Percentiles rank a stretch among this genome's conserved stretches.
Evolutionary conservation across 2,113 vertebrate genomes (phyloP).

Genomic region (Pandion haliaetus): DNA sequence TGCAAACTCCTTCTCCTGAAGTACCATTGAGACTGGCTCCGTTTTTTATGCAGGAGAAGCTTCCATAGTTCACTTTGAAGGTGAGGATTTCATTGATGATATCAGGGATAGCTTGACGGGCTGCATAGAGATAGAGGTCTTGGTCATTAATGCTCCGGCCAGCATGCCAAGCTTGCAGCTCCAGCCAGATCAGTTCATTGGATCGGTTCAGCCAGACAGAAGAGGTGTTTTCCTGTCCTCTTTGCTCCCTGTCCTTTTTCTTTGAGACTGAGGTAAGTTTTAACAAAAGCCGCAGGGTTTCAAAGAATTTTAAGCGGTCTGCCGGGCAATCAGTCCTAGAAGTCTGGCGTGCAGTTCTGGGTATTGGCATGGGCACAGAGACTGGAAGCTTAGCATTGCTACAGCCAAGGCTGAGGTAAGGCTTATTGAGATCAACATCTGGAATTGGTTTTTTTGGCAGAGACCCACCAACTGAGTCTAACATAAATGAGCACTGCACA

Average conservation of each 20-base stretch:
- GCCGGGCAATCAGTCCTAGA: conserved; percentile 95
- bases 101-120: conserved; percentile 94
- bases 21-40: conserved; percentile 72
- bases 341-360: conserved; percentile 91
- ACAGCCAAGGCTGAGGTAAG: conserved; percentile 97
- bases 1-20: conserved; percentile 72
- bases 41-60: conserved; percentile 66
- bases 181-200: conserved; percentile 97
- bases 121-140: conserved; percentile 94
- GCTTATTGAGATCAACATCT: conserved; percentile 94
- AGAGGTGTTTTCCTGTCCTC: conserved; percentile 89
- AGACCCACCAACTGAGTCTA: conserved; percentile 82
- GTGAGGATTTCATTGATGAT: conserved; percentile 96
- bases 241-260: conserved; percentile 98
- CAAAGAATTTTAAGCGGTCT: conserved; percentile 97
- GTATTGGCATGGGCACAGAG: conserved; percentile 86
- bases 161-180: conserved; percentile 98
- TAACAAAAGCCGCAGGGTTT: conserved; percentile 93
- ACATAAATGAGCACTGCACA: conserved; percentile 90
- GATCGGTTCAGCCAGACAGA: conserved; percentile 89
- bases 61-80: conserved; percentile 93
- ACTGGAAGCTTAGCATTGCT: conserved; percentile 90
- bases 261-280: conserved; percentile 99
- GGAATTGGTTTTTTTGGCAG: conserved; percentile 86
- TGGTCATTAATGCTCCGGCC: conserved; percentile 91